Evolutionary conservation across 2,797 vertebrate genomes (phyloP), one percentile per base, ranked within the genome.

Genomic region (Brachyrhaphis roseni): DNA sequence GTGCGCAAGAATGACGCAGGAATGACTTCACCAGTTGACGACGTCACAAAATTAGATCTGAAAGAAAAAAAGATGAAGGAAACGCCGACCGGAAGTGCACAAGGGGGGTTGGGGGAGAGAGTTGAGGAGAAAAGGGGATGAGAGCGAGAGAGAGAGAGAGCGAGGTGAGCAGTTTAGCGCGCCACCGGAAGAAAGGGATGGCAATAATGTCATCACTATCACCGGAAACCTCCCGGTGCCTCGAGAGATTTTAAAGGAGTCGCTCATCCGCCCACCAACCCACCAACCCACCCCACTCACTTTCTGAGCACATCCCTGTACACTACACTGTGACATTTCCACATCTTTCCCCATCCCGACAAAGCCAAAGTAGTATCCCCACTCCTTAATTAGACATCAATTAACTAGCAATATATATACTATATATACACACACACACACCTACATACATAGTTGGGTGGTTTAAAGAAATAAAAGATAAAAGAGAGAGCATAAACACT

Each of bases 1-100:
- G 94, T 96, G 96, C 95, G 95, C 95, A 95, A 94, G 94, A 94
- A 86, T 96, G 96, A 96, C 96, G 96, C 95, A 95, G 87, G 87
- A 81, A 86, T 93, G 94, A 95, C 94, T 92, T 95, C 94, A 95
- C 79, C 77, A 84, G 80, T 76, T 82, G 91, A 86, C 89, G 82
- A 92, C 95, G 94, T 96, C 95, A 96, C 92, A 84, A 89, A 86
- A 84, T 77, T 84, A 78, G 87, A 85, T 81, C 75, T 53, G 76
- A 18, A 47, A 81, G 18, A 86, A 81, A 83, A 73, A 81, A 82
- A 82, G 78, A 86, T 89, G 90, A 93, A 92, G 87, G 88, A 92
- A 94, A 88, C 83, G 81, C 83, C 86, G 84, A 77, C 90, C 90
- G 93, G 93, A 95, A 94, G 90, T 89, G 87, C 86, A 85, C 53